phyloP scores from a whole-genome alignment of 2,888 invertebrate species.

The Troides helena region DNA sequence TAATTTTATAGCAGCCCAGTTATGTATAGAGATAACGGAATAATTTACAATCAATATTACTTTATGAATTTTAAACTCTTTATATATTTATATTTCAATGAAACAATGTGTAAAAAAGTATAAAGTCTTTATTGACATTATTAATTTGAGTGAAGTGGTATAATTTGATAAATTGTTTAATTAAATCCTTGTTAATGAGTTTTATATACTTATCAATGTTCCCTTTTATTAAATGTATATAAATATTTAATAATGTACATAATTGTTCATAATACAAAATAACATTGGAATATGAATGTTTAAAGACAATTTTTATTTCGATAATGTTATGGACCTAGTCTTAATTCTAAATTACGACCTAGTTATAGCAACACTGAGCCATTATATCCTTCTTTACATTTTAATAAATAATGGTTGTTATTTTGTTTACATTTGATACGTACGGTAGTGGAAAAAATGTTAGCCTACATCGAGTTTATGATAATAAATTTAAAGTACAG shows the following conservation, averaged over 20 bases:
- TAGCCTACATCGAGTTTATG: constrained; percentile 72
- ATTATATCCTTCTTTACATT: constrained; percentile 39
- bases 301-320: constrained; percentile 19
- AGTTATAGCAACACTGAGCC: constrained; percentile 49
- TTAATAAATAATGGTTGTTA: constrained; percentile 38
- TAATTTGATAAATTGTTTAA: not conserved
- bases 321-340: constrained; percentile 27
- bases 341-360: constrained; percentile 45
- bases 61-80: constrained; percentile 8
- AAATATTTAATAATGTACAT: constrained; percentile 7
- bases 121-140: not conserved
- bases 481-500: constrained; percentile 74
- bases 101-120: not conserved
- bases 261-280: constrained; percentile 4
- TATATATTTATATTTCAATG: constrained; percentile 25
- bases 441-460: constrained; percentile 55
- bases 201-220: not conserved
- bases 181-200: not conserved
- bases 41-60: constrained; percentile 12
- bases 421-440: constrained; percentile 70
- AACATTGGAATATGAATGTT: constrained; percentile 26
- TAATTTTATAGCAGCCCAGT: constrained; percentile 44
- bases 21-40: constrained; percentile 32
- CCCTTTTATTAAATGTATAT: not conserved
- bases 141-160: not conserved